Conservation (phyloP, 92 coral and sea anemone genomes). For the Bergia puertoricense region DNA sequence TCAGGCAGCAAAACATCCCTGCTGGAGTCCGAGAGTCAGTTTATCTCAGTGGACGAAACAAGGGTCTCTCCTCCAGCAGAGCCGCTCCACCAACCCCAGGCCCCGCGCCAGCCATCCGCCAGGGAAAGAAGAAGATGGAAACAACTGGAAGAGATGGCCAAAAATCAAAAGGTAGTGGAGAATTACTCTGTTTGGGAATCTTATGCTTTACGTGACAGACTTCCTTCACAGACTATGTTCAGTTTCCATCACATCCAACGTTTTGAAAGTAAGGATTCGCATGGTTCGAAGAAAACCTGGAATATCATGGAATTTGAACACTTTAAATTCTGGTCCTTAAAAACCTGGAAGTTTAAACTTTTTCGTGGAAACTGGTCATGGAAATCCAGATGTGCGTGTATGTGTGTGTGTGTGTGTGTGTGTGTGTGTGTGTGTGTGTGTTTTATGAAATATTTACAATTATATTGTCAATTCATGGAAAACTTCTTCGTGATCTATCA, state of each 20-base stretch:
- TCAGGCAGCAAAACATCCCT: conserved; percentile 85
- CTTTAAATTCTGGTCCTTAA: not conserved
- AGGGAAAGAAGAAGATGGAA: conserved; percentile 95
- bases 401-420: no score
- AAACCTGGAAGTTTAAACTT: not conserved
- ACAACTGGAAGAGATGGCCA: conserved; percentile 90
- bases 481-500: no score
- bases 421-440: not conserved
- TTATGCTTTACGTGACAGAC: not conserved
- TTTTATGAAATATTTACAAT: no score
- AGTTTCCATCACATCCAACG: not conserved
- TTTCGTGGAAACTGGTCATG: not conserved
- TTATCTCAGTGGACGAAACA: conserved; percentile 86
- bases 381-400: not conserved
- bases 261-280: not conserved
- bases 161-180: conserved; percentile 73
- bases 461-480: no score
- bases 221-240: not conserved
- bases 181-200: not conserved
- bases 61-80: conserved; percentile 50
- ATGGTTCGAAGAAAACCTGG: not conserved
- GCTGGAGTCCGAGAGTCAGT: conserved; percentile 97
- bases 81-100: conserved; percentile 46
- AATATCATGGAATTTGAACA: not conserved
- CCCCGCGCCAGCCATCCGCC: conserved; percentile 78